Percentiles rank a stretch among this genome's conserved stretches.
Evolutionary conservation across 2,797 vertebrate genomes (phyloP).

Genomic region (Channallabes apus): DNA sequence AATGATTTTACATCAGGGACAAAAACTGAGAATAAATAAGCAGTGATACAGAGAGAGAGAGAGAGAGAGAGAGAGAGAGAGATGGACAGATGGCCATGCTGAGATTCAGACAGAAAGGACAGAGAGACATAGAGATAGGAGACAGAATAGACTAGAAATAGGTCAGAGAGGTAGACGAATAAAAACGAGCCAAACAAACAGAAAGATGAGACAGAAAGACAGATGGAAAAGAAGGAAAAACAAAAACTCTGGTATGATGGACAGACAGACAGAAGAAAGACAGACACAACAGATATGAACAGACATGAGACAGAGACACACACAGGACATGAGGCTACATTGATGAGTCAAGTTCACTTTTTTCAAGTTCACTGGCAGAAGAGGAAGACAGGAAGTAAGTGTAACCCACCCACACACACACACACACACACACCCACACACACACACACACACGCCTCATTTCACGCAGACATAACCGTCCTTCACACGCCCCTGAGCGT

Average conservation of each 20-base stretch:
- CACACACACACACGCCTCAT: slow-evolving; percentile 5
- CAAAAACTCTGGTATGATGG: background rate
- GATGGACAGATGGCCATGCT: background rate
- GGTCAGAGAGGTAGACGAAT: no score
- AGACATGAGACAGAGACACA: background rate
- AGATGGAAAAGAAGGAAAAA: no score
- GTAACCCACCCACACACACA: no score
- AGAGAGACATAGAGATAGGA: background rate
- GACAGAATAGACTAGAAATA: no score
- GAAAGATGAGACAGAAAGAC: background rate
- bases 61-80: background rate
- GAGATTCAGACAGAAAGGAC: background rate
- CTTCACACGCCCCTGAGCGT: background rate
- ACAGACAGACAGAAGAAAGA: background rate
- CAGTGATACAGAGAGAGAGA: background rate
- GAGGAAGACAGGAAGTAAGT: slow-evolving; percentile 26
- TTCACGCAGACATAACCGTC: slow-evolving; percentile 15
- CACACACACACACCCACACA: no score
- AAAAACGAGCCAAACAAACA: background rate
- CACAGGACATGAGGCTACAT: background rate
- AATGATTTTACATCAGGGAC: background rate
- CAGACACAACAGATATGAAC: background rate
- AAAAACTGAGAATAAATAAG: background rate
- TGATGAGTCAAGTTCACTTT: background rate
- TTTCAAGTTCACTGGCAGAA: background rate